A percentile compares a stretch with the other conserved stretches of the same genome.
Conservation (phyloP, 2,888 invertebrate species). For the Mechanitis mazaeus region DNA sequence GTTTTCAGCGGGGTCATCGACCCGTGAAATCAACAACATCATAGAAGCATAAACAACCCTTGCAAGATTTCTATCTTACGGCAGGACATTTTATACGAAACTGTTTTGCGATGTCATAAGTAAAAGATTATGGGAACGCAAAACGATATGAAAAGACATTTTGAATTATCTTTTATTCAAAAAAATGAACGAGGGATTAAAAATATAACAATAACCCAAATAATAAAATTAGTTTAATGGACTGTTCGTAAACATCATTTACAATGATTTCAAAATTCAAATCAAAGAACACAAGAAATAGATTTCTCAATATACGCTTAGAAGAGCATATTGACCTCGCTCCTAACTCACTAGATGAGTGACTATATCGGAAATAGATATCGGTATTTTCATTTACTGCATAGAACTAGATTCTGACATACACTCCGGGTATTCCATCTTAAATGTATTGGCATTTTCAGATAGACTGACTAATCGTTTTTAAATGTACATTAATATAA, state of each 20-base stretch:
- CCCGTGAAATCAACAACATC: constrained; percentile 61
- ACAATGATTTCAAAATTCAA: background rate
- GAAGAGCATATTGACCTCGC: constrained; percentile 1
- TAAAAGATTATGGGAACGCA: constrained; percentile 8
- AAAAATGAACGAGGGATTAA: background rate
- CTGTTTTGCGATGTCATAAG: constrained; percentile 24
- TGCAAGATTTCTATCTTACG: constrained; percentile 44
- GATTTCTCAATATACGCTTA: constrained; percentile 1
- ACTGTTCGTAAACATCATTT: background rate
- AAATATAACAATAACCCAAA: too few relatives aligned
- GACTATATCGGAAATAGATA: constrained; percentile 7
- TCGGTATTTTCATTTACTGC: constrained; percentile 6
- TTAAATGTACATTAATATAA: too few relatives aligned
- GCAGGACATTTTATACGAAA: constrained; percentile 33
- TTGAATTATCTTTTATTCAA: background rate
- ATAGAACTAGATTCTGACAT: constrained; percentile 1
- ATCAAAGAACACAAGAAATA: background rate
- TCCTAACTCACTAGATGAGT: constrained; percentile 1
- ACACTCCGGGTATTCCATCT: background rate
- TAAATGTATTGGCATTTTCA: background rate
- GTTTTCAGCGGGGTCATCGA: constrained; percentile 51
- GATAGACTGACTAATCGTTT: background rate
- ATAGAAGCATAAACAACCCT: constrained; percentile 48
- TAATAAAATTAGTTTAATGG: too few relatives aligned
- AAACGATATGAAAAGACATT: background rate